phyloP scores from a whole-genome alignment of 2,113 vertebrate species.

The Eleginops maclovinus region DNA sequence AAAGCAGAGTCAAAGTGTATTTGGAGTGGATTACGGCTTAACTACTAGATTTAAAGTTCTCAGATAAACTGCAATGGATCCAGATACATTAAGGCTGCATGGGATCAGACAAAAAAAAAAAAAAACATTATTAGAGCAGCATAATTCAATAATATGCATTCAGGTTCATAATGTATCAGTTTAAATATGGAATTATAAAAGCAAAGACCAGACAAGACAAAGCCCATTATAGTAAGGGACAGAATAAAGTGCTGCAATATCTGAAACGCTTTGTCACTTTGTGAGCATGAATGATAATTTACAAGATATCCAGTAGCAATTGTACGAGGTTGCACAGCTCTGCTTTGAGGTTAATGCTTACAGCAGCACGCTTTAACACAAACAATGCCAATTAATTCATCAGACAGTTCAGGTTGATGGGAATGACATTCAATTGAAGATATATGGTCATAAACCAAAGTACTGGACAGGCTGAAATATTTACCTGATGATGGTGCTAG shows the following conservation, averaged over 20 bases:
- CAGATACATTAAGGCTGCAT: slow-evolving; percentile 44
- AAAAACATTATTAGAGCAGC: slow-evolving; percentile 31
- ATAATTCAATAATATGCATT: slow-evolving; percentile 55
- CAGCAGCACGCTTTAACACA: too few relatives aligned
- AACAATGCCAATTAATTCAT: background rate
- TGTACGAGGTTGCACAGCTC: background rate
- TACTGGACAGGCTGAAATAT: background rate
- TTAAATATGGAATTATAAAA: slow-evolving; percentile 36
- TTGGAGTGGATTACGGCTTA: slow-evolving; percentile 66
- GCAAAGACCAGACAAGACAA: slow-evolving; percentile 23
- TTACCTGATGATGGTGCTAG: background rate
- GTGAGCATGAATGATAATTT: slow-evolving; percentile 1
- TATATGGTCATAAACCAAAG: too few relatives aligned
- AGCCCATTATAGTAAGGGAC: slow-evolving; percentile 19
- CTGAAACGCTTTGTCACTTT: slow-evolving; percentile 17
- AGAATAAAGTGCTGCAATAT: slow-evolving; percentile 8
- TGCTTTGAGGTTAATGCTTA: background rate
- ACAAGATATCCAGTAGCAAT: background rate
- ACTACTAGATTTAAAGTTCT: slow-evolving; percentile 49
- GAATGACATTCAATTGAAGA: too few relatives aligned
- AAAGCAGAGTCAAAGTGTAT: slow-evolving; percentile 75
- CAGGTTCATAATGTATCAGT: slow-evolving; percentile 30
- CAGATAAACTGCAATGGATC: slow-evolving; percentile 49
- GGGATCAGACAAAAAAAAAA: slow-evolving; percentile 28
- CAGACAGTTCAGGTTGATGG: too few relatives aligned